Base-by-base conservation (phyloP, 1,140 invertebrate genomes). In the Drosophila parabipectinata region DNA sequence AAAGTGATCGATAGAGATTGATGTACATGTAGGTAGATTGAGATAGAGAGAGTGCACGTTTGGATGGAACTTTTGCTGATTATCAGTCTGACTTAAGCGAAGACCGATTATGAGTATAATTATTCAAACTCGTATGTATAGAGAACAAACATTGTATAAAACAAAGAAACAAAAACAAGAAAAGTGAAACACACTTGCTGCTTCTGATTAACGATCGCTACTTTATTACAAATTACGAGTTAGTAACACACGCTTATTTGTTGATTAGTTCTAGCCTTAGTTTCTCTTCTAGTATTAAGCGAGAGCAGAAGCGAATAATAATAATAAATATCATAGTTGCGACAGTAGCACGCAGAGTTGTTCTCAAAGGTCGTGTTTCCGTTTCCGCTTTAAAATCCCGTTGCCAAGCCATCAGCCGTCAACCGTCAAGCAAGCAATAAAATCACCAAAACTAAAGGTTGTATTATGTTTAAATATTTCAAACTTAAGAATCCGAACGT, bases 181-280 rank as follows among this genome's bases (percentile, higher is more conserved):
- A 24, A 45, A 66, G 51, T 10, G 24, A 47, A 52, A 66, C 50
- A 55, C 54, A 57, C 44, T 76, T 78, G 72, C 78, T 75, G 78
- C 83, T 87, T 68, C 79, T 83, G 83, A 88, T 88, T 83, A 89
- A 67, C 87, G 61, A 88, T 79, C 73, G 69, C 83, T 74, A 90
- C 82, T 77, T 83, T 90, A 73, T 63, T 68, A 75, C 62, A 67
- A 77, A 77, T 79, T 87, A 87, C 83, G 76, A 88, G 84, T 88
- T 90, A 84, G 77, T 79, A 90, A 90, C 88, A 90, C 83, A 90
- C 88, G 88, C 88, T 88, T 90, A 90, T 88, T 90, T 90, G 88
- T 90, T 90, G 82, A 90, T 90, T 90, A 90, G 88, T 90, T 90
- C 54, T 90, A 90, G 88, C 72, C 59, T 90, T 89, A 89, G 84